Evolutionary conservation across 2,113 vertebrate genomes (phyloP), one percentile per base, ranked within the genome.

Genomic region (Oreochromis aureus): DNA sequence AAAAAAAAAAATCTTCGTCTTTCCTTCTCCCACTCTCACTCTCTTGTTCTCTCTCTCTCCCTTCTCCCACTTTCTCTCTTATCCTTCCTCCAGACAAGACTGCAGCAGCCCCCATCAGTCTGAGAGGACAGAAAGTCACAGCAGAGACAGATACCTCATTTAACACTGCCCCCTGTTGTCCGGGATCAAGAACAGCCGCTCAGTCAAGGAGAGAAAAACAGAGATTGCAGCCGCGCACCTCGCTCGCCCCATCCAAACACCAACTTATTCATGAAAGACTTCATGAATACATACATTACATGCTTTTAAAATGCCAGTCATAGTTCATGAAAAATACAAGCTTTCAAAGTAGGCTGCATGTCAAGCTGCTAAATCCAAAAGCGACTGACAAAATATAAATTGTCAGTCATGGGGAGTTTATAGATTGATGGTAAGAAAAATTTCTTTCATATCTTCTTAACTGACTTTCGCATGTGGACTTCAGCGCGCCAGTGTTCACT

Each of bases 91-190:
- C 44, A 95, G 95, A 96, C 91, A 88, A 92, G 89, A 94, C 95
- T 95, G 94, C 94, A 93, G 90, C 89, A 92, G 87, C 90, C 87
- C 36, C 85, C 87, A 86, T 94, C 95, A 94, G 84, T 94, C 92
- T 87, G 91, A 88, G 86, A 93, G 95, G 94, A 95, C 92, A 94
- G 91, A 90, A 94, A 93, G 90, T 94, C 87, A 89, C 55, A 34
- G 15, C 34, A 27, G 76, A 71, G 56, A 63, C 58, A 51, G 76
- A 96, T 95, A 94, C 44, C 87, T 89, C 95, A 80, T 93, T 93
- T 92, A 95, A 95, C 91, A 97, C 93, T 96, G 96, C 96, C 96
- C 96, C 96, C 96, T 96, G 91, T 87, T 94, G 96, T 39, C 56
- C 1, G 2, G 2, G 34, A 61, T 18, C 4, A 2, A 84, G 54